Conservation (phyloP, 2,113 vertebrate genomes). For the Takifugu flavidus region DNA sequence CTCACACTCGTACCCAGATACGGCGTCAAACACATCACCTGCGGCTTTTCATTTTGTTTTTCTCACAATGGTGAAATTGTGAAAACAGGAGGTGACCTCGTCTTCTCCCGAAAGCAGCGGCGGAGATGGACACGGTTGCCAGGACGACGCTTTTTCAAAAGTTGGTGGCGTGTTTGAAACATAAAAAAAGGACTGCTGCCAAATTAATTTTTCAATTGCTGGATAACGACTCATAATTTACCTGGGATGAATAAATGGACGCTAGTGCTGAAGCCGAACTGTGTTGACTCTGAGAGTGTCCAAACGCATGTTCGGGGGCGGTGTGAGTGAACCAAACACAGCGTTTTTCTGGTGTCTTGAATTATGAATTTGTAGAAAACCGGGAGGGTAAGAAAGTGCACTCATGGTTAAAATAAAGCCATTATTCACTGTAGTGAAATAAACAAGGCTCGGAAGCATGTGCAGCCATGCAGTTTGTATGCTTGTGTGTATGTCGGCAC, state of each 20-base stretch:
- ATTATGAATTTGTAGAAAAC: constrained; percentile 43
- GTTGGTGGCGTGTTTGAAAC: constrained; percentile 4
- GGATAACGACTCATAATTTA: constrained; percentile 44
- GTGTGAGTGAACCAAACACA: constrained; percentile 33
- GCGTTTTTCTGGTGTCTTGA: constrained; percentile 35
- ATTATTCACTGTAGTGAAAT: constrained; percentile 30
- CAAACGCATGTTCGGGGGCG: constrained; percentile 22
- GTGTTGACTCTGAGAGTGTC: constrained; percentile 14
- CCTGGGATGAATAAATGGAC: constrained; percentile 38
- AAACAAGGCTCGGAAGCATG: constrained; percentile 29
- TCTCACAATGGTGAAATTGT: constrained; percentile 28
- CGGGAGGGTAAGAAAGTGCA: not conserved
- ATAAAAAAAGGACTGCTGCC: not conserved
- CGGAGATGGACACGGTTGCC: too few species aligned
- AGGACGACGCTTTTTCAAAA: not conserved
- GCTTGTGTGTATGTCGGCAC: constrained; percentile 19
- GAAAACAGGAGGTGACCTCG: constrained; percentile 6
- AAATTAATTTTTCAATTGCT: constrained; percentile 41
- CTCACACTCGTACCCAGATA: constrained; percentile 31
- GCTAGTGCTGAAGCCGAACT: constrained; percentile 26
- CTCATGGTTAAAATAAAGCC: constrained; percentile 24
- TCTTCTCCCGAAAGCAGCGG: not conserved
- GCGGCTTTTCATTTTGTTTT: constrained; percentile 42
- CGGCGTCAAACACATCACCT: constrained; percentile 40
- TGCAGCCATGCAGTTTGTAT: constrained; percentile 32